Evolutionary conservation across 2,797 vertebrate genomes (phyloP).

Genomic region (Rhadinocentrus ornatus): DNA sequence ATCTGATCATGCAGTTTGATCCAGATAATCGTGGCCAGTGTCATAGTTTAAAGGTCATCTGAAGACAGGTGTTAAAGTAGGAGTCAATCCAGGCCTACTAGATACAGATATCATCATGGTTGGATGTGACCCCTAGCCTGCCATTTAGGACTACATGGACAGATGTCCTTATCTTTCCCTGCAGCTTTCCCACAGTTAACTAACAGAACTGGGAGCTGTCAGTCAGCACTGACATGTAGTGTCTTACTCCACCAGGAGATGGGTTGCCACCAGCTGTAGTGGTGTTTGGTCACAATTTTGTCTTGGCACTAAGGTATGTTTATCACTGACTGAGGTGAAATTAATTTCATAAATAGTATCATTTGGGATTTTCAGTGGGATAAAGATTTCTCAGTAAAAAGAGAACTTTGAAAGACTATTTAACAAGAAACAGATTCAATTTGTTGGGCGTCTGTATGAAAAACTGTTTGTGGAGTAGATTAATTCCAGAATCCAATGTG

Average conservation of each 20-base stretch:
- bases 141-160: constrained; percentile 76
- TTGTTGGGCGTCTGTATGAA: neutral
- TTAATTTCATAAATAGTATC: too few relatives aligned
- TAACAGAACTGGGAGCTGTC: constrained; percentile 79
- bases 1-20: constrained; percentile 13
- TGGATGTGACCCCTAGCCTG: constrained; percentile 69
- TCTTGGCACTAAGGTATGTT: constrained; percentile 45
- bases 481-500: constrained; percentile 52
- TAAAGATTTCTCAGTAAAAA: constrained; percentile 13
- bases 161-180: constrained; percentile 81
- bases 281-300: constrained; percentile 56
- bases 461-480: neutral
- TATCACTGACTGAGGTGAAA: constrained; percentile 37
- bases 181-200: constrained; percentile 77
- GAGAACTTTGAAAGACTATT: neutral
- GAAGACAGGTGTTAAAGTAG: constrained; percentile 65
- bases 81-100: constrained; percentile 70
- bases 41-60: constrained; percentile 68
- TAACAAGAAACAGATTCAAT: constrained; percentile 13
- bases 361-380: constrained; percentile 4
- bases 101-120: constrained; percentile 67
- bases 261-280: constrained; percentile 68
- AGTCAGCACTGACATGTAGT: constrained; percentile 75
- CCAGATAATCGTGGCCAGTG: constrained; percentile 18
- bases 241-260: constrained; percentile 76